phyloP scores from a whole-genome alignment of 2,797 vertebrate species.

The Podarcis siculus region DNA sequence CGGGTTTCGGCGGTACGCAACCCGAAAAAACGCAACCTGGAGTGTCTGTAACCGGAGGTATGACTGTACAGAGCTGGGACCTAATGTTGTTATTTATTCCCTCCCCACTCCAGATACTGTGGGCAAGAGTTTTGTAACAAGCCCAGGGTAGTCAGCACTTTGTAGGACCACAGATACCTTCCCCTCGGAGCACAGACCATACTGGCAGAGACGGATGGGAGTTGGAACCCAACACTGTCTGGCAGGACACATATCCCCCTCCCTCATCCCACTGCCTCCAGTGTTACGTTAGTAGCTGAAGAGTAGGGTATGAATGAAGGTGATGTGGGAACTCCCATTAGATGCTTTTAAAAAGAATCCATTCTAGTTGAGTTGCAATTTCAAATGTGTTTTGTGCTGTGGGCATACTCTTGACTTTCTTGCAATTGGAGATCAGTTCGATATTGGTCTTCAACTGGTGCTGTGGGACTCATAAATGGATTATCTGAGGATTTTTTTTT shows the following conservation, averaged over 20 bases:
- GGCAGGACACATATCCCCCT: too few species aligned
- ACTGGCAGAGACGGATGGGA: too few species aligned
- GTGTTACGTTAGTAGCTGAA: not conserved
- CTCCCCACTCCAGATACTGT: not conserved
- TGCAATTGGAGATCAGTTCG: not conserved
- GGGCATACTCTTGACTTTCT: too few species aligned
- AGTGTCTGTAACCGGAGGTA: too few species aligned
- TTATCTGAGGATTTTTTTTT: not conserved
- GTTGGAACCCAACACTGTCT: too few species aligned
- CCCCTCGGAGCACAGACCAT: too few species aligned
- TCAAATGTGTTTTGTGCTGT: not conserved
- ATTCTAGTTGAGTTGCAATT: not conserved
- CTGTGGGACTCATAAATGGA: not conserved
- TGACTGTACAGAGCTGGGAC: not conserved
- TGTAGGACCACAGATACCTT: too few species aligned
- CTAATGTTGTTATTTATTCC: not conserved
- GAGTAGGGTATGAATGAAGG: not conserved
- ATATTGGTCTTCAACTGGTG: not conserved
- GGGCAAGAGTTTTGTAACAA: too few species aligned
- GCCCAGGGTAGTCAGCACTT: too few species aligned
- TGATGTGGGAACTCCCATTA: not conserved
- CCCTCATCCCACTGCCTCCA: not conserved
- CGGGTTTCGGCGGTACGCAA: rapidly evolving
- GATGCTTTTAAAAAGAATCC: not conserved
- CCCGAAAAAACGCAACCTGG: too few species aligned